These are phyloP conservation scores for Phylloscopus whistleri DNA, from an alignment of 2,113 vertebrate species.

Conservation along the genomic window DNA sequence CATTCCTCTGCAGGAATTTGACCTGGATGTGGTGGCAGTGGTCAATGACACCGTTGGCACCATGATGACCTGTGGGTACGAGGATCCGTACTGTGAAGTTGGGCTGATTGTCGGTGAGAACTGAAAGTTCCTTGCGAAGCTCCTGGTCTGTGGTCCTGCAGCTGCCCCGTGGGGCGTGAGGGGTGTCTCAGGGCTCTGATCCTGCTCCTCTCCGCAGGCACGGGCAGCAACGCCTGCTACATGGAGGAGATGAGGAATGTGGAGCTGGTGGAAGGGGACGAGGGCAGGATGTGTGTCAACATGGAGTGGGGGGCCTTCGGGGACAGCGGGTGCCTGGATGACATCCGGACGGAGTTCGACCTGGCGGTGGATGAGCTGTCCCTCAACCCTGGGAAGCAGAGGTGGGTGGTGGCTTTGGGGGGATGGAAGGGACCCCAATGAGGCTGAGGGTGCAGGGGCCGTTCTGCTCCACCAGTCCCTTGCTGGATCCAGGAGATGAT, in stretches of 20 bases:
- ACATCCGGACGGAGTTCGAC: conserved; percentile 86
- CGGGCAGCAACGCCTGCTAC: conserved; percentile 93
- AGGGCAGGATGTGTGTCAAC: conserved; percentile 93
- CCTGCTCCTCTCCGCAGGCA: conserved; percentile 72
- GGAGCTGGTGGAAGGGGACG: conserved; percentile 87
- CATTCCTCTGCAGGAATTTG: conserved; percentile 82
- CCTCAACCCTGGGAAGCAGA: conserved; percentile 86
- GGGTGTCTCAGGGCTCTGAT: background rate
- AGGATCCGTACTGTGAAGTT: conserved; percentile 91
- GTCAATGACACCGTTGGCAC: conserved; percentile 97
- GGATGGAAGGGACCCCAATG: fast-evolving
- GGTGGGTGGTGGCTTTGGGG: conserved; percentile 62
- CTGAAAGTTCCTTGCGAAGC: fast-evolving
- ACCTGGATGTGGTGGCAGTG: conserved; percentile 91
- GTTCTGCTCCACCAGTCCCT: background rate
- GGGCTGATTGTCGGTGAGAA: conserved; percentile 93
- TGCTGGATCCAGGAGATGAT: background rate
- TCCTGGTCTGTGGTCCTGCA: background rate
- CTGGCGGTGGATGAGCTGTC: conserved; percentile 83
- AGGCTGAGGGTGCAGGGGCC: background rate
- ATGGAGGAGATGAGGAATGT: conserved; percentile 98
- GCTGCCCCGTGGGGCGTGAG: fast-evolving
- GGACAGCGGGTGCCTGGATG: conserved; percentile 86
- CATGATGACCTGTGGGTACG: conserved; percentile 97
- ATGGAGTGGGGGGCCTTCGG: conserved; percentile 98